Evolutionary conservation across 1,140 invertebrate species (phyloP).

Genomic region (Armadillidium nasatum): DNA sequence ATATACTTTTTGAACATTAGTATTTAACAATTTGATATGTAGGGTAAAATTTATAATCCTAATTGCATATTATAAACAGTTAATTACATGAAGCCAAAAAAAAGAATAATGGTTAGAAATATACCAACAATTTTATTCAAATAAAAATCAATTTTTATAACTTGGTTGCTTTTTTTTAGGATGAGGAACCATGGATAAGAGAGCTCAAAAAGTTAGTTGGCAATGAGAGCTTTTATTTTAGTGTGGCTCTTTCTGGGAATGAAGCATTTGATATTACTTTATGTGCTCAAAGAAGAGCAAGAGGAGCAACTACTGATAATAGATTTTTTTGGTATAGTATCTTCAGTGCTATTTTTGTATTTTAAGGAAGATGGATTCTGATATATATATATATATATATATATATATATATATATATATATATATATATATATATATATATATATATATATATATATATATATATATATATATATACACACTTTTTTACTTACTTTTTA

Average conservation of each 20-base stretch:
- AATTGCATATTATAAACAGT: too few relatives aligned
- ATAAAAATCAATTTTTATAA: not conserved
- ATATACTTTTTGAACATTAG: too few relatives aligned
- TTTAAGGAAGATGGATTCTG: too few relatives aligned
- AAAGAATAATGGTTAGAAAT: slow-evolving; percentile 25
- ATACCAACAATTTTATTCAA: slow-evolving; percentile 31
- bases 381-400: too few relatives aligned
- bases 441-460: too few relatives aligned
- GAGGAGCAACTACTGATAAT: slow-evolving; percentile 77
- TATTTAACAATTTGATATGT: too few relatives aligned
- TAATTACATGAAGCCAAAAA: slow-evolving; percentile 17
- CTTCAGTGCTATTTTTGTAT: too few relatives aligned
- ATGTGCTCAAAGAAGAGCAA: slow-evolving; percentile 79
- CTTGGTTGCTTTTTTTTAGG: slow-evolving; percentile 26
- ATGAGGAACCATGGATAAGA: slow-evolving; percentile 41
- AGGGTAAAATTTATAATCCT: too few relatives aligned
- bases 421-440: too few relatives aligned
- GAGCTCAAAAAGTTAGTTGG: slow-evolving; percentile 70
- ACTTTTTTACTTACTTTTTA: too few relatives aligned
- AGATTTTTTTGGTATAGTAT: slow-evolving; percentile 97
- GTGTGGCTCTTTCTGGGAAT: slow-evolving; percentile 44
- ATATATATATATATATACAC: slow-evolving; percentile 4
- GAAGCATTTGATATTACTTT: slow-evolving; percentile 78
- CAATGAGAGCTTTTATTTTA: slow-evolving; percentile 94
- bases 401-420: too few relatives aligned